Percentiles rank a stretch among this genome's conserved stretches.
These are phyloP conservation scores for Datnioides undecimradiatus DNA, from an alignment of 2,113 vertebrate genomes.

Conservation along the genomic window DNA sequence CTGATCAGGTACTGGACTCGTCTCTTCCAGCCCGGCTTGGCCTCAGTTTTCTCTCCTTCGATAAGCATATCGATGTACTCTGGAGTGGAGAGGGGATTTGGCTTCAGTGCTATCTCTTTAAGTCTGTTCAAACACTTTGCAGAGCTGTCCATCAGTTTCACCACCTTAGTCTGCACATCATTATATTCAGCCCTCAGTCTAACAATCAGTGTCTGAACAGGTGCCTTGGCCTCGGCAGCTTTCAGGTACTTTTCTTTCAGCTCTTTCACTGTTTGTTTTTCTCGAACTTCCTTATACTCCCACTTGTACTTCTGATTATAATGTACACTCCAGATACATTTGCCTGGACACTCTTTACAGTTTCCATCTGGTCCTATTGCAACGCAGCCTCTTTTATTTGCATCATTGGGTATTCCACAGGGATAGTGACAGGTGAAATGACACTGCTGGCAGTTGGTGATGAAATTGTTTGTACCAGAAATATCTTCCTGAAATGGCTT, in stretches of 20 bases:
- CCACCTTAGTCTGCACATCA: fast-evolving
- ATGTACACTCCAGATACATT: constrained; percentile 56
- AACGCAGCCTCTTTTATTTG: background rate
- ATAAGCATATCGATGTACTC: constrained; percentile 66
- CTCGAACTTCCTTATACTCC: background rate
- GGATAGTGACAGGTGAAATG: background rate
- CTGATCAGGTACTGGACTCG: constrained; percentile 17
- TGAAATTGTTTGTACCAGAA: background rate
- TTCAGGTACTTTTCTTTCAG: constrained; percentile 25
- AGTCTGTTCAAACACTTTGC: constrained; percentile 47
- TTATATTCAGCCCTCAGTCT: background rate
- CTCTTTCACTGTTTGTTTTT: background rate
- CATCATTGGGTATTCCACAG: background rate
- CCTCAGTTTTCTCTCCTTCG: constrained; percentile 55
- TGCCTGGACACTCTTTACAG: constrained; percentile 48
- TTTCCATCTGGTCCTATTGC: background rate
- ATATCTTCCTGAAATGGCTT: background rate
- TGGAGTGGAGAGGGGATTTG: constrained; percentile 62
- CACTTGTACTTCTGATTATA: constrained; percentile 47
- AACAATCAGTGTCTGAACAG: background rate
- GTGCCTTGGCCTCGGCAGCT: background rate
- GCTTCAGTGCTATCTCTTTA: constrained; percentile 62
- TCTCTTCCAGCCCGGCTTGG: constrained; percentile 30
- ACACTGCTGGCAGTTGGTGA: background rate
- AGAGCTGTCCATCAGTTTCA: background rate